These are phyloP conservation scores for Drosophila nr. perissopoda DNA, from an alignment of 2,888 invertebrate species.

Conservation along the genomic window DNA sequence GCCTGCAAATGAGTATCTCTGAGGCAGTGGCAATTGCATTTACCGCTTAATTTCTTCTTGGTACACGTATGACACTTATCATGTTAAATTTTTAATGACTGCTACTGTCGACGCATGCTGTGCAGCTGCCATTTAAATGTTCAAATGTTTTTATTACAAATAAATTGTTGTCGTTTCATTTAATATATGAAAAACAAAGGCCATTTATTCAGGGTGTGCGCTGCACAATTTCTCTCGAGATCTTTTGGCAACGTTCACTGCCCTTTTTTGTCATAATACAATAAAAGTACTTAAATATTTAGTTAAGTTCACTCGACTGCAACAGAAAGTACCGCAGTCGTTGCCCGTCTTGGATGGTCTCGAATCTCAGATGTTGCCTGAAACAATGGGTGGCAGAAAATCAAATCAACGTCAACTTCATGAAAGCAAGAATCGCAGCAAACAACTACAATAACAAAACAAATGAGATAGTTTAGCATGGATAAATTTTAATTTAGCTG, in stretches of 20 bases:
- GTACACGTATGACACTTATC: conserved; percentile 24
- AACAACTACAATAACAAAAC: conserved; percentile 17
- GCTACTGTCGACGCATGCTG: conserved; percentile 32
- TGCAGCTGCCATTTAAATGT: conserved; percentile 29
- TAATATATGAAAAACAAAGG: conserved; percentile 46
- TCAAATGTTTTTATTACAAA: conserved; percentile 38
- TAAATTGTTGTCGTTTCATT: conserved; percentile 33
- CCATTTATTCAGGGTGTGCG: conserved; percentile 24
- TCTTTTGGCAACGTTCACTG: conserved; percentile 32
- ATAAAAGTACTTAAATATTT: conserved; percentile 50
- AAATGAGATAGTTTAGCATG: conserved; percentile 58
- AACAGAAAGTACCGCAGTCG: conserved; percentile 61
- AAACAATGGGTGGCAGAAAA: conserved; percentile 57
- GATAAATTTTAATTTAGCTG: conserved; percentile 61
- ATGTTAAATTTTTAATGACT: conserved; percentile 35
- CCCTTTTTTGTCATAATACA: conserved; percentile 48
- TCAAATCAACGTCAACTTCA: conserved; percentile 35
- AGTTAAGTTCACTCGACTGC: conserved; percentile 58
- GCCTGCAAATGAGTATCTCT: conserved; percentile 15
- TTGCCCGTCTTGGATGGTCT: conserved; percentile 23
- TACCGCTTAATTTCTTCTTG: conserved; percentile 4
- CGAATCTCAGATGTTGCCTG: conserved; percentile 32
- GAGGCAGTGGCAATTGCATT: background rate
- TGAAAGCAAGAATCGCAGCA: conserved; percentile 53
- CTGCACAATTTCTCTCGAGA: conserved; percentile 35